These are phyloP conservation scores for Apocrypta bakeri DNA, from an alignment of 1,140 invertebrate genomes.

Conservation along the genomic window DNA sequence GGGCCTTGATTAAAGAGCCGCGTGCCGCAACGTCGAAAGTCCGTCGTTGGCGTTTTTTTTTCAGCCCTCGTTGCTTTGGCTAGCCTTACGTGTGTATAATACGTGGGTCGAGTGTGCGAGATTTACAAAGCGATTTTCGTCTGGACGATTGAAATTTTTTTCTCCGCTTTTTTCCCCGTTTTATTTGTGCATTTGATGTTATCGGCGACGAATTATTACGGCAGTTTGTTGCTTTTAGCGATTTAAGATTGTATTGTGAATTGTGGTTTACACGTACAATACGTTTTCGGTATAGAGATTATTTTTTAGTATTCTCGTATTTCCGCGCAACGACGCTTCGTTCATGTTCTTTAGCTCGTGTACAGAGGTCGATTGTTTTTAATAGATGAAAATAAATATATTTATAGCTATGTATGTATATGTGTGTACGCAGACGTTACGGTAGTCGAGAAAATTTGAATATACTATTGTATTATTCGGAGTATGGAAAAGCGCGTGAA, in stretches of 20 bases:
- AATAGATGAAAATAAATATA: not conserved
- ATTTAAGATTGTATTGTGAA: not conserved
- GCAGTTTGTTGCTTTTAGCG: not conserved
- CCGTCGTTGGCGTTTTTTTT: not conserved
- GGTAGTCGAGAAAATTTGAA: too few species aligned
- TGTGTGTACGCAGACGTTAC: too few species aligned
- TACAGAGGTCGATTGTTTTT: not conserved
- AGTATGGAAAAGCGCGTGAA: not conserved
- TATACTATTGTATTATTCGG: too few species aligned
- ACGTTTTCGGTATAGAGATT: not conserved
- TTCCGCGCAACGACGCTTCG: too few species aligned
- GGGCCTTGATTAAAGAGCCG: constrained; percentile 27
- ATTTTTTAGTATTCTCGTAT: too few species aligned
- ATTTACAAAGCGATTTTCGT: constrained; percentile 1
- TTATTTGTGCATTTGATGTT: too few species aligned
- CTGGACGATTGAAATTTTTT: constrained; percentile 1
- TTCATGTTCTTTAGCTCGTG: too few species aligned
- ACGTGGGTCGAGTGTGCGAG: not conserved
- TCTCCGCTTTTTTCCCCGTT: not conserved
- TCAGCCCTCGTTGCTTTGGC: not conserved
- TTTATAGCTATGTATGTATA: not conserved
- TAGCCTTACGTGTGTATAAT: constrained; percentile 3
- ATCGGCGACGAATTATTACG: not conserved
- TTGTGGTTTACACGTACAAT: not conserved
- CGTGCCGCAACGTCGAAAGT: not conserved